Conservation (phyloP, 2,888 invertebrate species). For the Linhomoeus sp. region DNA sequence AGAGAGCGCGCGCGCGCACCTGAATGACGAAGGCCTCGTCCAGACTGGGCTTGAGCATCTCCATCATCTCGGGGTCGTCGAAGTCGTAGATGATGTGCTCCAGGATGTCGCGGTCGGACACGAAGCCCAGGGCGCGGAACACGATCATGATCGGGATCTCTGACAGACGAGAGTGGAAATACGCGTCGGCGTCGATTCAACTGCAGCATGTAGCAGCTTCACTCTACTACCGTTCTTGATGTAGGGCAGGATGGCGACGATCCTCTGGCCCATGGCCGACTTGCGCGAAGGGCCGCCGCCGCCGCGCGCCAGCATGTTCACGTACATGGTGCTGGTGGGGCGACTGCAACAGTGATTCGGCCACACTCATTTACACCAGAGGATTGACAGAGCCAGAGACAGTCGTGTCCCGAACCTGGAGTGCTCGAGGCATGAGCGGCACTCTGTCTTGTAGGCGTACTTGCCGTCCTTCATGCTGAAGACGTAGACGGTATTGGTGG, state of each 20-base stretch:
- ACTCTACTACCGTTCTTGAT: constrained; percentile 44
- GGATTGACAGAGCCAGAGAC: not conserved
- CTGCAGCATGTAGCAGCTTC: too few relatives aligned
- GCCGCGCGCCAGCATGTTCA: constrained; percentile 97
- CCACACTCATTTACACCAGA: not conserved
- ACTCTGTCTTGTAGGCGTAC: constrained; percentile 94
- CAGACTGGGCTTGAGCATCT: constrained; percentile 97
- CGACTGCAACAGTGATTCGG: constrained; percentile 8
- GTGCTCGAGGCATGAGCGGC: constrained; percentile 76
- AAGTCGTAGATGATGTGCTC: constrained; percentile 99
- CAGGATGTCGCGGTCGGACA: constrained; percentile 92
- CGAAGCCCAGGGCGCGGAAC: constrained; percentile 94
- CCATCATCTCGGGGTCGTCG: constrained; percentile 99
- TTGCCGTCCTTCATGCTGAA: constrained; percentile 99
- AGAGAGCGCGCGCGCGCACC: constrained; percentile 3
- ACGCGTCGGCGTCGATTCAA: too few relatives aligned
- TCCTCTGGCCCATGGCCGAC: constrained; percentile 92
- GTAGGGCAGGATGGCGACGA: constrained; percentile 90
- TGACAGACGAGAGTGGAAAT: too few relatives aligned
- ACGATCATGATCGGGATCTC: constrained; percentile 99
- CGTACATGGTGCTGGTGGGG: constrained; percentile 45
- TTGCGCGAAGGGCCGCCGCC: constrained; percentile 62
- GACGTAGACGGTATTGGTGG: constrained; percentile 97
- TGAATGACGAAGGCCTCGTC: constrained; percentile 97
- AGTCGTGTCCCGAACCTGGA: constrained; percentile 27